Evolutionary conservation across 2,888 invertebrate genomes (phyloP), one percentile per base, ranked within the genome.

Genomic region (Diarsia brunnea): DNA sequence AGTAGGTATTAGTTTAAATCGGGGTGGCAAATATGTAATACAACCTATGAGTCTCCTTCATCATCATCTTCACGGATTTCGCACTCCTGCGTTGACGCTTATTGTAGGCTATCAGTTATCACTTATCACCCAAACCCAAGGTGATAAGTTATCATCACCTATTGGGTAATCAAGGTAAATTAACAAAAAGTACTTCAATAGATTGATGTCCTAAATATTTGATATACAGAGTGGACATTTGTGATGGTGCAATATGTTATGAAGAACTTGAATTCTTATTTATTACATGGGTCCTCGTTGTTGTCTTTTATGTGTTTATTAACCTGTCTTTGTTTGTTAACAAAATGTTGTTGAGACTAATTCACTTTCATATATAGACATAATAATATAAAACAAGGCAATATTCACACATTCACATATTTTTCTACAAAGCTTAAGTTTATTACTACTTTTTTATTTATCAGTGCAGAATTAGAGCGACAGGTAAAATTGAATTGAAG

Each of bases 111-210:
- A 67, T 78, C 75, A 64, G 10, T 24, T 49, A 66, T 24, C n/a
- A n/a, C n/a, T n/a, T 49, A 74, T 74, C 73, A 49, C 27, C 31
- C 53, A 53, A 66, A 73, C 38, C 38, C 53, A 79, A 27, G 51
- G 8, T 53, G 81, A 63, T 78, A 80, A 24, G 60, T 31, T 78
- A 80, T 67, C 74, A 61, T 16, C 74, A 61, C 12, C 53, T 66
- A 73, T 66, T 53, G 27, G 31, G 47, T 60, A 73, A 79, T 79
- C 58, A 79, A 78, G 19, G 65, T 27, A 53, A 43, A 61, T 66
- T 43, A 53, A 65, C n/a, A 65, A 38, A 58, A 79, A 7, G 38
- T 71, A 53, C 51, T 71, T 43, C 49, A 64, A 47, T 64, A 70
- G 16, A 51, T 63, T 45, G 45, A 38, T 73, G n/a, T 27, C 60